A percentile compares a stretch with the other conserved stretches of the same genome.
Conservation (phyloP, 2,888 invertebrate species). For the Agrilus mali region DNA sequence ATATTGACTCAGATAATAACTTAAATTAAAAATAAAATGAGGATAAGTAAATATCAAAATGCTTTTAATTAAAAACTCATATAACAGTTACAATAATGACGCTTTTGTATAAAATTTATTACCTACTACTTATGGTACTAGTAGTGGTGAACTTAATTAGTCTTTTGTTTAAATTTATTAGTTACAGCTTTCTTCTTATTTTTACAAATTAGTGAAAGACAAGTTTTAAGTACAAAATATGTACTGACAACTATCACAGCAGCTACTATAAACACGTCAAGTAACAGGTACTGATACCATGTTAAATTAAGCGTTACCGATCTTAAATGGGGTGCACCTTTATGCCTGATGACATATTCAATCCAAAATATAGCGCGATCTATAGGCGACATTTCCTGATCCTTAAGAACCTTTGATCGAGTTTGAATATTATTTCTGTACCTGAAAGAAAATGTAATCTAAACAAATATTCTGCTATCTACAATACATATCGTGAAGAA, state of each 20-base stretch:
- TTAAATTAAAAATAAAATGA: too few species aligned
- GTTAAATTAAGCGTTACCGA: slow-evolving; percentile 12
- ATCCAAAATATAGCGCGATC: slow-evolving; percentile 19
- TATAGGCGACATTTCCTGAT: slow-evolving; percentile 16
- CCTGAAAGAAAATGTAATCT: too few species aligned
- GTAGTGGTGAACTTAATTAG: too few species aligned
- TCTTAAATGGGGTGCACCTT: slow-evolving; percentile 14
- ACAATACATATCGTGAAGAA: too few species aligned
- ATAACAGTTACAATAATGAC: too few species aligned
- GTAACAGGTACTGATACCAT: slow-evolving; percentile 15
- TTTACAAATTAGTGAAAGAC: slow-evolving; percentile 1
- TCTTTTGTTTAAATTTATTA: too few species aligned
- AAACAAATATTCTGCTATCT: too few species aligned
- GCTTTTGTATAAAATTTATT: too few species aligned
- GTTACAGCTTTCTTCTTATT: background rate
- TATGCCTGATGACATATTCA: slow-evolving; percentile 17
- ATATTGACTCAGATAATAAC: too few species aligned
- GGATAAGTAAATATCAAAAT: too few species aligned
- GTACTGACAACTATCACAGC: background rate
- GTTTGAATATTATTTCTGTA: slow-evolving; percentile 11
- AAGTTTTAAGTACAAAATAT: background rate
- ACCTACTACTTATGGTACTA: too few species aligned
- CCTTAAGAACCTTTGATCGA: slow-evolving; percentile 13
- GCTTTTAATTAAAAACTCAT: too few species aligned
- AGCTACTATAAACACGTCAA: slow-evolving; percentile 12